Evolutionary conservation across 1,140 invertebrate genomes (phyloP).

Genomic region (Drosophila santomea): DNA sequence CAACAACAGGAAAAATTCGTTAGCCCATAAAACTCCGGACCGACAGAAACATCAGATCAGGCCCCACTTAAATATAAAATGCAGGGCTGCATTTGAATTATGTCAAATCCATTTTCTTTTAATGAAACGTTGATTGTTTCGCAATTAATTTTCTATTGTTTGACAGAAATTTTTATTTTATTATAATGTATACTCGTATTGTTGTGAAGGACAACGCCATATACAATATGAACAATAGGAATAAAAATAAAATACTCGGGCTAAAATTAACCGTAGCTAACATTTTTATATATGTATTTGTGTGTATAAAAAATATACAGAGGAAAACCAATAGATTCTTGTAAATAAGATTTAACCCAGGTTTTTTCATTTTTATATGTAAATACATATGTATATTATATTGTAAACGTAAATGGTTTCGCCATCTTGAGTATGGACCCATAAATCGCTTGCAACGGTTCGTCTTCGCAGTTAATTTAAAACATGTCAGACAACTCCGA

Average conservation of each 20-base stretch:
- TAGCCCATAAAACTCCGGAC: not conserved
- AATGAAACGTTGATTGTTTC: slow-evolving; percentile 84
- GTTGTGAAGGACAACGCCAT: slow-evolving; percentile 49
- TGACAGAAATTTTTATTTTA: slow-evolving; percentile 83
- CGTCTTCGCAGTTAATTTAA: slow-evolving; percentile 84
- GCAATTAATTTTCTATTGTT: slow-evolving; percentile 84
- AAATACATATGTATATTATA: no score
- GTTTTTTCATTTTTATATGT: no score
- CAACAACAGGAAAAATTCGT: slow-evolving; percentile 3
- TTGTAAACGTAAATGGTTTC: not conserved
- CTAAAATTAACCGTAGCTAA: slow-evolving; percentile 6
- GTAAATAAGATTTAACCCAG: no score
- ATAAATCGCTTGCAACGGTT: slow-evolving; percentile 79
- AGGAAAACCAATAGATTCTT: no score
- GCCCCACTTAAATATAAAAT: slow-evolving; percentile 75
- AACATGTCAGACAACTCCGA: slow-evolving; percentile 82
- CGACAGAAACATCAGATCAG: slow-evolving; percentile 27
- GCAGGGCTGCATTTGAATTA: slow-evolving; percentile 83
- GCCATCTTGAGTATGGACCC: slow-evolving; percentile 71
- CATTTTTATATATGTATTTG: not conserved
- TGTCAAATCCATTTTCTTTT: slow-evolving; percentile 84
- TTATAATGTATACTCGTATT: slow-evolving; percentile 77
- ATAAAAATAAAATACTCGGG: slow-evolving; percentile 16
- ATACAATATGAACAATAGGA: slow-evolving; percentile 43
- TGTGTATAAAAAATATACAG: no score